Base-by-base conservation (phyloP, 1,140 invertebrate genomes). In the Drosophila subpulchrella region DNA sequence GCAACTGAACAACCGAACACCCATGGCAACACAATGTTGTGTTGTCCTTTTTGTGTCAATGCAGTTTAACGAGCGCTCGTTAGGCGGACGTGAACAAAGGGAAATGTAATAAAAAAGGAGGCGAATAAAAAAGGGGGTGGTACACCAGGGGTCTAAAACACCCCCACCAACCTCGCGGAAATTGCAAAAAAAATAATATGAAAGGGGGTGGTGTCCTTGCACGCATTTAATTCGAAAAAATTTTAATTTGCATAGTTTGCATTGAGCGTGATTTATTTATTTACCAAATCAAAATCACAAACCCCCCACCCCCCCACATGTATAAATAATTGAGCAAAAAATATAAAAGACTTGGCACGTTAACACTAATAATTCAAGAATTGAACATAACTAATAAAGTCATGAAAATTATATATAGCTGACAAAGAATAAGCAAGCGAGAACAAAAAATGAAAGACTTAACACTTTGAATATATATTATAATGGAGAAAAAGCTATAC, bases 401-500 rank as follows among this genome's bases (percentile, higher is more conserved):
- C 50, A 58, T 56, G 39, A 41, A 76, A 55, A 56, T 51, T 62
- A 72, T 41, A 36, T 30, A 44, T 50, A 75, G 47, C 71, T 38
- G 56, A 84, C 53, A 83, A 75, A 63, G 66, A 86, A 78, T 53
- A 65, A 75, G 73, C 59, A 83, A 80, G 73, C 82, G 81, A 82
- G 83, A 86, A 88, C 79, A 82, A 83, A 88, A 67, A 89, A 83
- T 89, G 81, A 88, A 88, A 88, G 83, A 88, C 83, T 88, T 89
- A 79, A 86, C 79, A 86, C 83, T 86, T 86, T 82, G 83, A 86
- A 86, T 79, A 86, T 83, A 78, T 73, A 78, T 82, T 67, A 79
- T 63, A 42, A 60, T 46, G 53, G 56, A 63, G 55, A 50, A 55
- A 60, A 60, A 57, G 50, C 65, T 67, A 76, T 63, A 83, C 84